phyloP scores from a whole-genome alignment of 1,140 invertebrate species.

The Pentalonia nigronervosa region DNA sequence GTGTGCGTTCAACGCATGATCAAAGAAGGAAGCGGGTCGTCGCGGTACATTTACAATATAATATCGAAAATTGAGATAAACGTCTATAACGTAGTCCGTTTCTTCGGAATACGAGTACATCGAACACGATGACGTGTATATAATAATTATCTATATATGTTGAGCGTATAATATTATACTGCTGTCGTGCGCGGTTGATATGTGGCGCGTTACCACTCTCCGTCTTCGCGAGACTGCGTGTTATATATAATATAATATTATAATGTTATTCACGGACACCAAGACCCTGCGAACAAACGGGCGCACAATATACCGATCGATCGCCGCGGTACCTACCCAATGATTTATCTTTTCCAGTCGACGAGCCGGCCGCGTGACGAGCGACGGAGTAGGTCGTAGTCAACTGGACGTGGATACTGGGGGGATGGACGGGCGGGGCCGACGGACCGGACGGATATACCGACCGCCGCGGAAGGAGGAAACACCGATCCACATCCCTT shows the following conservation, averaged over 20 bases:
- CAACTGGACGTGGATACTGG: background rate
- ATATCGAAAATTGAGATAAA: background rate
- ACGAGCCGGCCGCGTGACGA: background rate
- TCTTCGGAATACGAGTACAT: background rate
- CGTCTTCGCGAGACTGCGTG: background rate
- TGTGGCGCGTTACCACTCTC: background rate
- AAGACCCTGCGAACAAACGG: background rate
- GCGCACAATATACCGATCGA: background rate
- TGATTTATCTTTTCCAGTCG: conserved; percentile 47
- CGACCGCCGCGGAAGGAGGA: background rate
- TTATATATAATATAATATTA: background rate
- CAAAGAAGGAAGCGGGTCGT: no score
- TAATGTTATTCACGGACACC: background rate
- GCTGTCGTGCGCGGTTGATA: no score
- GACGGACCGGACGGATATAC: background rate
- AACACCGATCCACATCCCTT: conserved; percentile 19
- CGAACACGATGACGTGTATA: no score
- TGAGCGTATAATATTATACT: no score
- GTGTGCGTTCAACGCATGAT: no score
- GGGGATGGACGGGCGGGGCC: background rate
- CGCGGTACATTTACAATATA: no score
- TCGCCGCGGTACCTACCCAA: background rate
- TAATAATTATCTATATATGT: no score
- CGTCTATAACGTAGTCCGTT: background rate
- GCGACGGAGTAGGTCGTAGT: background rate